Evolutionary conservation across 1,140 invertebrate genomes (phyloP).

Genomic region (Diorhabda carinulata): DNA sequence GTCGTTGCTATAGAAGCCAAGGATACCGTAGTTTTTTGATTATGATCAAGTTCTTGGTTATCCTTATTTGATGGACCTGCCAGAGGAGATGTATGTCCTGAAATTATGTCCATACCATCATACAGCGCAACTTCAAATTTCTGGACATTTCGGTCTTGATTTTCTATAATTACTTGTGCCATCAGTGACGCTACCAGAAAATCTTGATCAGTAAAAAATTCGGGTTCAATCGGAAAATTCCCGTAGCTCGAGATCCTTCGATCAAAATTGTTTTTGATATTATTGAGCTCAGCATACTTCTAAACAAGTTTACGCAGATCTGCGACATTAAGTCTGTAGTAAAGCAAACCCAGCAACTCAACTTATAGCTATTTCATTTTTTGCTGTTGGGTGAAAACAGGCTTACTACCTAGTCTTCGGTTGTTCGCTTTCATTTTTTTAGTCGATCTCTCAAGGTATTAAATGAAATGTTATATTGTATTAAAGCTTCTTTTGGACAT

Average conservation of each 20-base stretch:
- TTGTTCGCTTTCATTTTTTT: conserved; percentile 25
- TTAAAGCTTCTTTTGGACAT: conserved; percentile 20
- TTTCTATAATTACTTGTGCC: no score
- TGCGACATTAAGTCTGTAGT: conserved; percentile 22
- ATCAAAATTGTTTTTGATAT: neutral
- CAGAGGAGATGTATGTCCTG: conserved; percentile 14
- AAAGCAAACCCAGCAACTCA: conserved; percentile 22
- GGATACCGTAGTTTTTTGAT: conserved; percentile 7
- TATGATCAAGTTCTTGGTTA: conserved; percentile 8
- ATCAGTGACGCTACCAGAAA: no score
- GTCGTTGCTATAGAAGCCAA: conserved; percentile 13
- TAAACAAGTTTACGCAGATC: conserved; percentile 19
- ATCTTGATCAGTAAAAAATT: no score
- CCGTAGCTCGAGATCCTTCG: no score
- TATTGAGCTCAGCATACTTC: conserved; percentile 24
- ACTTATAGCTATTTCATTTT: conserved; percentile 38
- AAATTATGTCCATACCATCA: conserved; percentile 14
- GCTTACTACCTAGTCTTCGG: conserved; percentile 35
- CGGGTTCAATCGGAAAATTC: no score
- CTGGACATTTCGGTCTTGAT: conserved; percentile 8
- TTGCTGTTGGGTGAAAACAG: conserved; percentile 35
- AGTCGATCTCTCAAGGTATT: conserved; percentile 20
- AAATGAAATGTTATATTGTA: conserved; percentile 22
- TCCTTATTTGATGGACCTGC: conserved; percentile 9
- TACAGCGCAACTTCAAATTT: conserved; percentile 5